A percentile compares a stretch with the other conserved stretches of the same genome.
Conservation (phyloP, 1,140 invertebrate genomes). For the Habropoda laboriosa region DNA sequence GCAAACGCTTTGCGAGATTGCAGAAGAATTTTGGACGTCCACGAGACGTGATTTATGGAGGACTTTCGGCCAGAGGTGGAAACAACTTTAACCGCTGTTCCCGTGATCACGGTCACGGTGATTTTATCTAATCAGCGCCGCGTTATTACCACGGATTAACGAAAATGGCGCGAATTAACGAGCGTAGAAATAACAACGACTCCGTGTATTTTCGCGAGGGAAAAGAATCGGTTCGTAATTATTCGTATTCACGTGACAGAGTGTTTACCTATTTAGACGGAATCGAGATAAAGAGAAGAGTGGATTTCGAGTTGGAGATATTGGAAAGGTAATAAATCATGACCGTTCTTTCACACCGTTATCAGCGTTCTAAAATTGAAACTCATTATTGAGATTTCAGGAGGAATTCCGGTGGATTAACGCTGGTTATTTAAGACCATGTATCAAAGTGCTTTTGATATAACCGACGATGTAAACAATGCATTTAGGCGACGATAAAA, state of each 20-base stretch:
- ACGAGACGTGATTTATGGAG: constrained; percentile 67
- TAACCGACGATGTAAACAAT: too few species aligned
- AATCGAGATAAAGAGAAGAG: neutral
- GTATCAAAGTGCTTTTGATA: too few species aligned
- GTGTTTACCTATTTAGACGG: neutral
- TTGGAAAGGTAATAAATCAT: neutral
- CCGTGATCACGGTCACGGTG: constrained; percentile 53
- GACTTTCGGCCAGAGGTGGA: constrained; percentile 48
- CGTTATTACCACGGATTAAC: constrained; percentile 55
- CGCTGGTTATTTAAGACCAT: too few species aligned
- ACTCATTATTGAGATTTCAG: neutral
- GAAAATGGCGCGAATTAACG: constrained; percentile 47
- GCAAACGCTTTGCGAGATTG: constrained; percentile 31
- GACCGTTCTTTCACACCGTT: too few species aligned
- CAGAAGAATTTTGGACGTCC: constrained; percentile 62
- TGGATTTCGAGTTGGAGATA: too few species aligned
- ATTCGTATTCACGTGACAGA: neutral
- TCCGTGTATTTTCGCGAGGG: rapidly evolving
- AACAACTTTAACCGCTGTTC: constrained; percentile 44
- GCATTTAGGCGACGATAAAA: too few species aligned
- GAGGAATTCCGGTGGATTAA: neutral
- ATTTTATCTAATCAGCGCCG: constrained; percentile 58
- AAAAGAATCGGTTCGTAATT: too few species aligned
- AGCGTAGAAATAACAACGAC: constrained; percentile 5
- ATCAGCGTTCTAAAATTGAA: neutral